Evolutionary conservation across 2,888 invertebrate species (phyloP).

Genomic region (Pollenia amentaria): DNA sequence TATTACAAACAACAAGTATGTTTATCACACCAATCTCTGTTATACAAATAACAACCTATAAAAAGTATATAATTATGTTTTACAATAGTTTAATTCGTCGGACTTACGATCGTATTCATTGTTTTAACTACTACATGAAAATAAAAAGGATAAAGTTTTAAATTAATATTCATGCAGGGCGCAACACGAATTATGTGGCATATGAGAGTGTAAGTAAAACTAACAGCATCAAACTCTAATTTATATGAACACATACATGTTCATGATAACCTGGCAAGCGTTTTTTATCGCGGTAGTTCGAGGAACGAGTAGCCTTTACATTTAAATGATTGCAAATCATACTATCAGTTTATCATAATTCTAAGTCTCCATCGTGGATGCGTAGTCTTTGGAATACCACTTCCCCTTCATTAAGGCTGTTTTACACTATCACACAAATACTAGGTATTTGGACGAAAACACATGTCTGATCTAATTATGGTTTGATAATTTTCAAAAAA

Average conservation of each 20-base stretch:
- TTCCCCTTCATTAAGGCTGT: too few relatives aligned
- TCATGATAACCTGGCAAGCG: background rate
- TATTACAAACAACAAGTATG: slow-evolving; percentile 25
- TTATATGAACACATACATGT: background rate
- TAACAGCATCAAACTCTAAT: background rate
- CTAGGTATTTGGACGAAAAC: too few relatives aligned
- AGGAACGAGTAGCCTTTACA: too few relatives aligned
- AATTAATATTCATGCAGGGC: slow-evolving; percentile 67
- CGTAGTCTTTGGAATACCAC: too few relatives aligned
- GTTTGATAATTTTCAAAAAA: too few relatives aligned
- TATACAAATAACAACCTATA: slow-evolving; percentile 26
- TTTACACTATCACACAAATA: too few relatives aligned
- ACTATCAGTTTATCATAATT: too few relatives aligned
- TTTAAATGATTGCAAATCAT: too few relatives aligned
- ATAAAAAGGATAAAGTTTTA: slow-evolving; percentile 68
- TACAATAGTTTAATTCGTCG: slow-evolving; percentile 61
- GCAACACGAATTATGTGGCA: slow-evolving; percentile 37
- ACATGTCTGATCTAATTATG: too few relatives aligned
- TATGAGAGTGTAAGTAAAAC: slow-evolving; percentile 50
- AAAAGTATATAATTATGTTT: slow-evolving; percentile 44
- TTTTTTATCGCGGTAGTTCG: too few relatives aligned
- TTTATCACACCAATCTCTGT: slow-evolving; percentile 38
- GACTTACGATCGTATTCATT: slow-evolving; percentile 44
- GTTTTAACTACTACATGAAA: slow-evolving; percentile 24
- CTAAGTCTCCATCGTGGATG: too few relatives aligned